These are phyloP conservation scores for Andricus curvator DNA, from an alignment of 2,888 invertebrate genomes.

Conservation along the genomic window DNA sequence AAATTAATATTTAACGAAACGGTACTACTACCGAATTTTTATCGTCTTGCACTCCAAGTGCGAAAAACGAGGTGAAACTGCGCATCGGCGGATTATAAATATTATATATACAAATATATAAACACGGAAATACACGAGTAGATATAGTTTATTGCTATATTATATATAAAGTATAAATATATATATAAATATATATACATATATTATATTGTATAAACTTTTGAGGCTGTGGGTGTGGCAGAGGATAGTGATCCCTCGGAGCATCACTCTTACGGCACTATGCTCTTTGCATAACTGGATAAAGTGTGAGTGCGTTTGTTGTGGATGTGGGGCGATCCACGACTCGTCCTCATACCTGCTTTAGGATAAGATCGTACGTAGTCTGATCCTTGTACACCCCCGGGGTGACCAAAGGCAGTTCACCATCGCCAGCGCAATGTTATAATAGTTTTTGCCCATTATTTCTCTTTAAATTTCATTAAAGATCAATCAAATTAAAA, in stretches of 20 bases:
- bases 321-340: neutral
- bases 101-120: constrained; percentile 49
- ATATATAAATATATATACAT: constrained; percentile 55
- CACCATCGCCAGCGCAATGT: no score
- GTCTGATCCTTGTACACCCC: no score
- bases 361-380: no score
- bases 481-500: no score
- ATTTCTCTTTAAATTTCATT: no score
- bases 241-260: constrained; percentile 44
- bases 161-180: constrained; percentile 48
- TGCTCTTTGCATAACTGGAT: neutral
- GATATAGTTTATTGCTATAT: constrained; percentile 35
- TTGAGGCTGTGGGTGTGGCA: constrained; percentile 71
- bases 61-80: constrained; percentile 40
- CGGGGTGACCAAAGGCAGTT: no score
- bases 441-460: no score
- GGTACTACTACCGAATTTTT: constrained; percentile 38
- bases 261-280: constrained; percentile 30
- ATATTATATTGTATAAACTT: constrained; percentile 62
- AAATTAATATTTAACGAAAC: constrained; percentile 63
- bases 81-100: constrained; percentile 55
- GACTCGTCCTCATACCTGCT: no score
- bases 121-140: constrained; percentile 42
- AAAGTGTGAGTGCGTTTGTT: neutral
- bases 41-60: constrained; percentile 11